Conservation (phyloP, 53 echinoderm and acorn worm genomes). For the Stichopus horrens region DNA sequence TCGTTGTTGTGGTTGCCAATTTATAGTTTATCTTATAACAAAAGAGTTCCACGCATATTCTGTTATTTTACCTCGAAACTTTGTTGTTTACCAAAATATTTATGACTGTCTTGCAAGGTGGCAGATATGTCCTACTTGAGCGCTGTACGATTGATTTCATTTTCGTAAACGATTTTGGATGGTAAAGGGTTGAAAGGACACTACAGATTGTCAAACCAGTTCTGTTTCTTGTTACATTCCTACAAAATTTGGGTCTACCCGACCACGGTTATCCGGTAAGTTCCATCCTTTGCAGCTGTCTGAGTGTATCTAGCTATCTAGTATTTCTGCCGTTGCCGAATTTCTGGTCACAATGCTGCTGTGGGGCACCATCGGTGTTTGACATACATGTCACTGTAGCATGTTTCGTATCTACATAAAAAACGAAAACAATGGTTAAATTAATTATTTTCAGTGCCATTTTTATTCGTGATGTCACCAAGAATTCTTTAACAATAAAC, state of each 20-base stretch:
- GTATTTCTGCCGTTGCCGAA: not conserved
- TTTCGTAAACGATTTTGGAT: too few species aligned
- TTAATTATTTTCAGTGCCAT: not conserved
- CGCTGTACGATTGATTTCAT: too few species aligned
- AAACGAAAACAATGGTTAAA: not conserved
- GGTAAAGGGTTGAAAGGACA: too few species aligned
- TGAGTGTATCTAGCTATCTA: not conserved
- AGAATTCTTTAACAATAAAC: not conserved
- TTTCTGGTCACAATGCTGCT: not conserved
- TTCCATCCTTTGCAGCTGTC: not conserved
- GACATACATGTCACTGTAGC: not conserved
- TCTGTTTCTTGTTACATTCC: not conserved
- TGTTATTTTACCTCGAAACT: too few species aligned
- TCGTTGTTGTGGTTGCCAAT: not conserved
- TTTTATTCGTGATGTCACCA: not conserved
- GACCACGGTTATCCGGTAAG: not conserved
- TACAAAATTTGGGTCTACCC: too few species aligned
- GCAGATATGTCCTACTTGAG: too few species aligned
- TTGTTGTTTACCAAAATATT: too few species aligned
- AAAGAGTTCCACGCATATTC: too few species aligned
- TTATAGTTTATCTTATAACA: not conserved
- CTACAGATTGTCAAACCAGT: not conserved
- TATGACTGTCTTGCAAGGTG: too few species aligned
- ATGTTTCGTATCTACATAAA: not conserved
- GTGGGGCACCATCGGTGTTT: not conserved